Conservation (phyloP, 2,888 invertebrate genomes). For the Drosophila picticornis region DNA sequence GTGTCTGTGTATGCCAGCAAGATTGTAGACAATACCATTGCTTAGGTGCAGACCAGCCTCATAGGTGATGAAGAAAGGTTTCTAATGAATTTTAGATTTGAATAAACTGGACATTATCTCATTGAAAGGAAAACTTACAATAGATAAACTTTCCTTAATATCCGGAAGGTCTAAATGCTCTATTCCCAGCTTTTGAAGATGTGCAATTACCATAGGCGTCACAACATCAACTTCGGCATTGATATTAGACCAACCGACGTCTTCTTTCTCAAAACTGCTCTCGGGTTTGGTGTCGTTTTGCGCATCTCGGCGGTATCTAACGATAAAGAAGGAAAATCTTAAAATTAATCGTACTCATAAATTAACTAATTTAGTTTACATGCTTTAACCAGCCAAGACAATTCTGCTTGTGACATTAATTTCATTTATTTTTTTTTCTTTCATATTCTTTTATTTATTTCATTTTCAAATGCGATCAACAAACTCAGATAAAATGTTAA, state of each 20-base stretch:
- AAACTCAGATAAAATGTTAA: neutral
- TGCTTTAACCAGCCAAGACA: neutral
- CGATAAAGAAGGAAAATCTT: neutral
- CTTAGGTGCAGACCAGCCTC: conserved; percentile 80
- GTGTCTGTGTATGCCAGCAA: conserved; percentile 80
- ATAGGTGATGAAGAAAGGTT: conserved; percentile 82
- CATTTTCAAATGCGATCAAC: neutral
- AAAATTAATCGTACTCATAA: neutral
- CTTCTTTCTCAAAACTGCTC: conserved; percentile 59
- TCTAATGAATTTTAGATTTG: conserved; percentile 60
- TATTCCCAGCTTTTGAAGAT: conserved; percentile 79
- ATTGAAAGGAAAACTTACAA: conserved; percentile 68
- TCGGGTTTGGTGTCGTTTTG: conserved; percentile 7
- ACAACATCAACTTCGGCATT: conserved; percentile 84
- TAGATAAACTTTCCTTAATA: conserved; percentile 82
- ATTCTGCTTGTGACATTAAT: neutral
- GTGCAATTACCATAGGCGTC: conserved; percentile 81
- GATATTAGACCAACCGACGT: conserved; percentile 83
- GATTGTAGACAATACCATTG: conserved; percentile 84
- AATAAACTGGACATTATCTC: neutral
- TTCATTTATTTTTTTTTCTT: too few relatives aligned
- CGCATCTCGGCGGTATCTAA: conserved; percentile 27
- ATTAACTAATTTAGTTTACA: neutral
- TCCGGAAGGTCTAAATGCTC: conserved; percentile 82
- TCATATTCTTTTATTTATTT: too few relatives aligned